Base-by-base conservation (phyloP, 2,888 invertebrate genomes). In the Siphlonurus alternatus region DNA sequence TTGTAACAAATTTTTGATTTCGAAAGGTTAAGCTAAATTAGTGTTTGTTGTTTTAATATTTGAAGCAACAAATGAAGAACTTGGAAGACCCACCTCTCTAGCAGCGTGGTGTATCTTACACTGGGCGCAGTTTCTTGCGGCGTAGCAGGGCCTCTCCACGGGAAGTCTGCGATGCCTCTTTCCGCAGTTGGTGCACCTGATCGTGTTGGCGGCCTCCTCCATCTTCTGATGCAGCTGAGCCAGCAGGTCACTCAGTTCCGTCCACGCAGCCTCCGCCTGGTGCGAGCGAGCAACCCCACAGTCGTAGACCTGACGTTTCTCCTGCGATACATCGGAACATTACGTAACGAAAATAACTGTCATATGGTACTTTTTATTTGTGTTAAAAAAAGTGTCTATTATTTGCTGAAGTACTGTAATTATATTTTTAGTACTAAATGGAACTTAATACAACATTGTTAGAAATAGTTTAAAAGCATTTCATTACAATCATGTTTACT, bases 161-260 rank as follows among this genome's bases (percentile, higher is more conserved):
- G 87, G 83, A 70, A 89, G 84, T 69, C 95, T 85, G 74, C 89
- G 89, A 78, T 97, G 96, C 56, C 93, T 84, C 23, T 88, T 84
- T 2, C 91, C 89, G 78, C 96, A 96, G 76, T 93, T 91, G 73
- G 93, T 95, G 79, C 96, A 97, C 72, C 93, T 84, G 76, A 96
- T 94, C 68, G 93, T 92, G 76, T 93, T 93, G 66, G 93, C 91
- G 51, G 93, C 93, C 77, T 93, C 91, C 75, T 93, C 92, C 81
- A 95, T 91, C 79, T 95, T 95, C 74, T 91, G 88, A 75, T 93
- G 92, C 64, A 95, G 79, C 74, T 93, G 92, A 19, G 89, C 88
- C 66, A 95, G 77, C 70, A 95, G 80, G 73, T 89, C 89, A 70
- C 89, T 89, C 70, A 95, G 81, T 78, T 93, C 93, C 70, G 87